phyloP scores from a whole-genome alignment of 2,797 vertebrate species.

The Squalus acanthias region DNA sequence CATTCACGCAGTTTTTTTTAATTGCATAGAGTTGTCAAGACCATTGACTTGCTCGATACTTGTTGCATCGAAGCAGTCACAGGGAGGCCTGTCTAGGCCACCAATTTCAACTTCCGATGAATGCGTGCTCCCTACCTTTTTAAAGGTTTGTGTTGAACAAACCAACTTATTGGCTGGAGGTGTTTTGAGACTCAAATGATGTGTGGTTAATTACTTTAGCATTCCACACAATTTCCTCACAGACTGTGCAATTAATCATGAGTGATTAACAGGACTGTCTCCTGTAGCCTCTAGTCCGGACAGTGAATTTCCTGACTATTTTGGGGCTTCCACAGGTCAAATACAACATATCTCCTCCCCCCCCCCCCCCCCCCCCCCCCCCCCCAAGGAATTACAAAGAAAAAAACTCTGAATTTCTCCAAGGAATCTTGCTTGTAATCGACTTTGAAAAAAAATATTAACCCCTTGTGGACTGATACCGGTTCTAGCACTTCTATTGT shows the following conservation, averaged over 20 bases:
- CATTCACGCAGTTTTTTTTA: background rate
- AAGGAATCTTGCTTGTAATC: background rate
- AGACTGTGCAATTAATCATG: background rate
- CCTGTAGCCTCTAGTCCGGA: background rate
- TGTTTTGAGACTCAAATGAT: background rate
- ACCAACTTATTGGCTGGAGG: background rate
- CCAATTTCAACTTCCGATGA: background rate
- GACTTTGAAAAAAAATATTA: background rate
- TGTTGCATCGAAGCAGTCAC: too few relatives aligned
- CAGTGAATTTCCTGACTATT: background rate
- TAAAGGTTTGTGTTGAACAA: background rate
- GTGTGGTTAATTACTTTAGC: background rate
- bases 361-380: background rate
- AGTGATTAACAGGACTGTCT: background rate
- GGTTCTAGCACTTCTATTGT: background rate
- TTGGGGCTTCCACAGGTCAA: background rate
- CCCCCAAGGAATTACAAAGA: background rate
- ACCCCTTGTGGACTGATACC: background rate
- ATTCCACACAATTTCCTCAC: background rate
- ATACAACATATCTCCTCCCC: background rate
- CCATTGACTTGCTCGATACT: background rate
- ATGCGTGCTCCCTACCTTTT: background rate
- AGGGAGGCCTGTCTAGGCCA: too few relatives aligned
- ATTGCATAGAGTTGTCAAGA: background rate
- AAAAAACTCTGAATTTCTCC: background rate